Percentiles rank a stretch among this genome's conserved stretches.
phyloP scores from a whole-genome alignment of 2,797 vertebrate species.

The Chanos chanos region DNA sequence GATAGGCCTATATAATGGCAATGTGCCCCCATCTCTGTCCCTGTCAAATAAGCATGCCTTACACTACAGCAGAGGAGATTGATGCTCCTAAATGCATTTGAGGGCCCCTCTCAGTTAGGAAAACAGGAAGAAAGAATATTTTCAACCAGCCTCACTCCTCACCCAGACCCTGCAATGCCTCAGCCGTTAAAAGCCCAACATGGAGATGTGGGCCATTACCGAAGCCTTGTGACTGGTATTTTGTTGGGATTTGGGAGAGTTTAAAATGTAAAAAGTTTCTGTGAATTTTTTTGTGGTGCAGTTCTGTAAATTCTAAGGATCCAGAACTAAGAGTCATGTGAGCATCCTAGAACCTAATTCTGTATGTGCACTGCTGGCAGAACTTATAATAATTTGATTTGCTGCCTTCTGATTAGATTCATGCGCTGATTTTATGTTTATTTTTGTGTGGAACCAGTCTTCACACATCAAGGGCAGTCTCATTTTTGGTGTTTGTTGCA shows the following conservation, averaged over 20 bases:
- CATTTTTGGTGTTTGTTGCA: no score
- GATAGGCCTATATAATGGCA: slow-evolving; percentile 55
- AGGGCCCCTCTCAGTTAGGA: slow-evolving; percentile 32
- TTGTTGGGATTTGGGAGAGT: not conserved
- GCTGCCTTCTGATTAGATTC: no score
- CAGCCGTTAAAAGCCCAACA: slow-evolving; percentile 16
- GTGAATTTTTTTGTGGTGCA: not conserved
- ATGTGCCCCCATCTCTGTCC: slow-evolving; percentile 24
- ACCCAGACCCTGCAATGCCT: slow-evolving; percentile 30
- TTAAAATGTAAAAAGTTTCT: not conserved
- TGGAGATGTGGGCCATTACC: not conserved
- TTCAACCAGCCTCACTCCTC: slow-evolving; percentile 27
- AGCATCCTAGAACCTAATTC: not conserved
- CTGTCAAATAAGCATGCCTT: slow-evolving; percentile 41
- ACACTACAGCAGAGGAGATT: slow-evolving; percentile 41
- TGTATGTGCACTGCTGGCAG: not conserved
- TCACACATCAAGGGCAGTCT: no score
- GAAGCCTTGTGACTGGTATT: not conserved
- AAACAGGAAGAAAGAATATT: slow-evolving; percentile 36
- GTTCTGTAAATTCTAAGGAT: not conserved
- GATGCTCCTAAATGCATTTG: slow-evolving; percentile 44
- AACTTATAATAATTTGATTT: no score
- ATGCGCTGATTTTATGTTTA: no score
- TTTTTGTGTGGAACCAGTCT: no score
- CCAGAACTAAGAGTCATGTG: not conserved